A percentile compares a stretch with the other conserved stretches of the same genome.
These are phyloP conservation scores for Sapayoa aenigma DNA, from an alignment of 2,113 vertebrate species.

Conservation along the genomic window DNA sequence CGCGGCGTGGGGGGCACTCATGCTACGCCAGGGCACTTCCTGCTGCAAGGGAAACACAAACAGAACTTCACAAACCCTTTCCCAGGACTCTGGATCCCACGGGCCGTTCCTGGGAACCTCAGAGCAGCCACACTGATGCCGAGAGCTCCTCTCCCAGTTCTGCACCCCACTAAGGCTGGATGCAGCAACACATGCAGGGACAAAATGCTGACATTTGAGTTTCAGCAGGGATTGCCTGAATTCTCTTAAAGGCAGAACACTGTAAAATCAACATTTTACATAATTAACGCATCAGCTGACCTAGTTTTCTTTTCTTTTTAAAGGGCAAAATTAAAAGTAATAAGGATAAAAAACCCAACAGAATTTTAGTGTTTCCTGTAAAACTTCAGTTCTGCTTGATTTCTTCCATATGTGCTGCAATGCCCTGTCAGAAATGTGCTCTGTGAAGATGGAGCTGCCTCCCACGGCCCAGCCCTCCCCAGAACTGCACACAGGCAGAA, in stretches of 20 bases:
- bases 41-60: background rate
- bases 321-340: background rate
- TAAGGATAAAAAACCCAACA: background rate
- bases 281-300: background rate
- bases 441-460: background rate
- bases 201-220: background rate
- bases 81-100: background rate
- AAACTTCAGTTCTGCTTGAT: background rate
- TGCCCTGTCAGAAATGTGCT: background rate
- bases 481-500: background rate
- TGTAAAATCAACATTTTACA: background rate
- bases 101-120: fast-evolving
- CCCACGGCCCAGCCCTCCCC: background rate
- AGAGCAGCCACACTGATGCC: fast-evolving
- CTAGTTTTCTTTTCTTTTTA: background rate
- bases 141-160: background rate
- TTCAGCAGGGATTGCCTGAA: background rate
- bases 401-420: background rate
- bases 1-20: fast-evolving
- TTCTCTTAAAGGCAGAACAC: background rate
- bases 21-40: background rate
- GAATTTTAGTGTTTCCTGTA: background rate
- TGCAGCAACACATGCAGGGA: fast-evolving
- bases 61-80: background rate
- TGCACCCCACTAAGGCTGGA: fast-evolving